Evolutionary conservation across 64 coral and sea anemone species (phyloP).

Genomic region (Hydrozoanthus tunicans): DNA sequence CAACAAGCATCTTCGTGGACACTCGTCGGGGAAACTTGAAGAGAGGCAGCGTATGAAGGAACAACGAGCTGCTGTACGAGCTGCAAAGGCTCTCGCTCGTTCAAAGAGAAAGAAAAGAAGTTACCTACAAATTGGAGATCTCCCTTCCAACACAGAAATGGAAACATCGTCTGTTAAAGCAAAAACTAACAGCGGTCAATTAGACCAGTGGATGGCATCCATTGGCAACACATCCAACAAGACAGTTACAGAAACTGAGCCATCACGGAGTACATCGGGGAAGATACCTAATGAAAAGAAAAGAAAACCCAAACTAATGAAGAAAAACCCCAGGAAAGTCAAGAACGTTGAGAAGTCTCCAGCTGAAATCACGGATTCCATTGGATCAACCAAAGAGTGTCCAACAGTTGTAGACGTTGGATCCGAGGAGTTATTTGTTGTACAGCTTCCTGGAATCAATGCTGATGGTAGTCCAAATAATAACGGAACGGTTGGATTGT

Average conservation of each 20-base stretch:
- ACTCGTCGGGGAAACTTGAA: constrained; percentile 19
- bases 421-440: background rate
- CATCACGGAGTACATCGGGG: background rate
- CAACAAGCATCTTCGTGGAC: constrained; percentile 36
- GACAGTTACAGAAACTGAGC: background rate
- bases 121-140: too few relatives aligned
- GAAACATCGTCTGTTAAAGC: background rate
- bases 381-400: background rate
- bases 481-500: background rate
- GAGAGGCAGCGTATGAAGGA: constrained; percentile 31
- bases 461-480: background rate
- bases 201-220: background rate
- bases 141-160: background rate
- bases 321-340: background rate
- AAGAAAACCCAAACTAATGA: background rate
- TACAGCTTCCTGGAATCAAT: background rate
- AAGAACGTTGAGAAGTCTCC: background rate
- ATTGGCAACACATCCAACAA: background rate
- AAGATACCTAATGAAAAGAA: constrained; percentile 16
- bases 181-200: background rate
- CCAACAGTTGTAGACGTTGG: background rate
- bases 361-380: background rate
- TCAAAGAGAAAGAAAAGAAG: constrained; percentile 24
- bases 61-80: constrained; percentile 12
- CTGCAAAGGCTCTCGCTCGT: constrained; percentile 10